Evolutionary conservation across 1,140 invertebrate genomes (phyloP), one percentile per base, ranked within the genome.

Genomic region (Centruroides sculpturatus): DNA sequence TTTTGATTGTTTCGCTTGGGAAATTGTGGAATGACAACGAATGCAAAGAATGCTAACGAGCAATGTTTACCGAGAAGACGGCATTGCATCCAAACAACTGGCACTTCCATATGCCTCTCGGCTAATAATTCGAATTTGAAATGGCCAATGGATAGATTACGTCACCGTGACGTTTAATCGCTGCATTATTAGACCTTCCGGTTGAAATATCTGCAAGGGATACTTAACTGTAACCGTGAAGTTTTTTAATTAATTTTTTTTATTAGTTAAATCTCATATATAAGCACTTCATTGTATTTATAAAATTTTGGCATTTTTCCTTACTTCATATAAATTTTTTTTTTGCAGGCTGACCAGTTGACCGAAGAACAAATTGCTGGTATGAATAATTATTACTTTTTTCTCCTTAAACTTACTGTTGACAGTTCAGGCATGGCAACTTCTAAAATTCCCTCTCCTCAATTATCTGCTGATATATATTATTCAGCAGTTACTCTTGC

Each of bases 281-380:
- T 23, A 23, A 23, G 23, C 23, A 23, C 23, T 23, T 23, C 2
- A 23, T 23, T 23, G 23, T 23, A 23, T 23, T 23, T 23, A 23
- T 23, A 23, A 23, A 23, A 23, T 23, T n/a, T 23, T 23, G 23
- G 23, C 23, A 23, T 23, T 23, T n/a, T 63, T 57, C 66, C 64
- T 66, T 67, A 49, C 55, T 50, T 61, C 3, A 47, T 35, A 47
- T 48, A 47, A 51, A 13, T 64, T 66, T 56, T 65, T 55, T 62
- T 79, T 76, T 51, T 63, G 64, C 7, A 76, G 92, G 91, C 92
- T 75, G 92, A 96, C 81, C 91, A 96, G 83, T 82, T 96, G 72
- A 95, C 92, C 77, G 92, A 95, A 78, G 92, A 96, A 83, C 92
- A 96, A 79, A 96, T 95, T 75, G 91, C 92, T 13, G 69, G 69